Percentiles rank a stretch among this genome's conserved stretches.
phyloP scores from a whole-genome alignment of 92 coral and sea anemone genomes.

The Hydrozoanthus gracilis region DNA sequence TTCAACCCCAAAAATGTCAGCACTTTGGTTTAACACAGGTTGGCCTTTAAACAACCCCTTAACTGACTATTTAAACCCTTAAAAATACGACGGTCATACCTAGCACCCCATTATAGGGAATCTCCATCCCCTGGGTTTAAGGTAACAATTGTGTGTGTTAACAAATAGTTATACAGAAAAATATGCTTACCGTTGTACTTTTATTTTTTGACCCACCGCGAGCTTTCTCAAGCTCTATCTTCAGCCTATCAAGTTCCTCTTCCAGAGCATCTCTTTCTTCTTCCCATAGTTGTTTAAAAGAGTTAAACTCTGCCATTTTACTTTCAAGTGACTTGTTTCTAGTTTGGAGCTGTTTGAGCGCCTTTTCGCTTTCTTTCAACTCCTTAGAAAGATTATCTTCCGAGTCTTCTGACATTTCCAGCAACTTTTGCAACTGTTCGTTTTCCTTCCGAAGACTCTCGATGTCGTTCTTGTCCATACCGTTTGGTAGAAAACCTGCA shows the following conservation, averaged over 20 bases:
- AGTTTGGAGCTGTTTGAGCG: slow-evolving; percentile 64
- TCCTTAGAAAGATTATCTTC: slow-evolving; percentile 82
- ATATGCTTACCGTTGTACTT: slow-evolving; percentile 35
- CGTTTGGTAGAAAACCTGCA: slow-evolving; percentile 36
- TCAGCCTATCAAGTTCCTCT: slow-evolving; percentile 69
- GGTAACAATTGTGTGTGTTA: background rate
- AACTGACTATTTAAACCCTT: too few species aligned
- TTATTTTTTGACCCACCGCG: slow-evolving; percentile 14
- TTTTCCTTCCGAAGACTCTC: slow-evolving; percentile 71
- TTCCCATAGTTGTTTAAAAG: slow-evolving; percentile 65
- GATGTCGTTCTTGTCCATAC: slow-evolving; percentile 48
- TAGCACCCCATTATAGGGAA: too few species aligned
- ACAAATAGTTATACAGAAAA: background rate
- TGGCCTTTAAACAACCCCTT: too few species aligned
- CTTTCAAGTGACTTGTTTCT: slow-evolving; percentile 58
- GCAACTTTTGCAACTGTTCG: slow-evolving; percentile 73
- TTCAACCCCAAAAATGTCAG: too few species aligned
- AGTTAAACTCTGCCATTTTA: slow-evolving; percentile 44
- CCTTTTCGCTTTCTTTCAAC: slow-evolving; percentile 62
- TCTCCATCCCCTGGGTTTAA: too few species aligned
- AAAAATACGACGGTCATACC: too few species aligned
- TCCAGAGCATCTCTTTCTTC: slow-evolving; percentile 72
- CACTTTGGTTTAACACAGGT: too few species aligned
- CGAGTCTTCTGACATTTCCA: slow-evolving; percentile 84
- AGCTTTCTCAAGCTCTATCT: slow-evolving; percentile 8